A percentile compares a stretch with the other conserved stretches of the same genome.
phyloP scores from a whole-genome alignment of 2,797 vertebrate genomes.

The Mionectes olivaceus region DNA sequence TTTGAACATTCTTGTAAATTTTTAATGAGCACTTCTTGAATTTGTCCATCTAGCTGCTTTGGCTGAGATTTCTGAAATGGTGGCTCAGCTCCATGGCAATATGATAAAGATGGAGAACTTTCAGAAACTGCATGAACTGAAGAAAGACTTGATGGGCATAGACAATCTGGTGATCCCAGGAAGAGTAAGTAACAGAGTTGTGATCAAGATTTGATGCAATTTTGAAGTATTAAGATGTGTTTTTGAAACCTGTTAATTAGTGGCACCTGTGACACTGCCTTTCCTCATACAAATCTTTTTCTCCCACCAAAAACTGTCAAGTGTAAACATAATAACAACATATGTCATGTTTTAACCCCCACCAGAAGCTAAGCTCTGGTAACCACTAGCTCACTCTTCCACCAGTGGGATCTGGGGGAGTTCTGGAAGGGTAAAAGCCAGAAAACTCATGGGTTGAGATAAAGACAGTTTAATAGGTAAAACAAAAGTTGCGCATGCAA shows the following conservation, averaged over 20 bases:
- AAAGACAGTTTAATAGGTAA: neutral
- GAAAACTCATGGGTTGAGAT: rapidly evolving
- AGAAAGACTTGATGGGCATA: conserved; percentile 93
- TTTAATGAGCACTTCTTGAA: neutral
- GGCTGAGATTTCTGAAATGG: conserved; percentile 94
- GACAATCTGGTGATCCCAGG: conserved; percentile 91
- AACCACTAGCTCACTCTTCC: neutral
- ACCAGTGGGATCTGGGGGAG: neutral
- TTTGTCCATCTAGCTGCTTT: conserved; percentile 85
- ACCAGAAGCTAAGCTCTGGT: neutral
- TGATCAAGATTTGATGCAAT: neutral
- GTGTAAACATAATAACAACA: neutral
- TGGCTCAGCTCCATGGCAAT: conserved; percentile 89
- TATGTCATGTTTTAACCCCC: neutral
- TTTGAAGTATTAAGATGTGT: neutral
- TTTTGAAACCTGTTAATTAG: neutral
- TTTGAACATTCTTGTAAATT: neutral
- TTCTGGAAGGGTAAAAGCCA: neutral
- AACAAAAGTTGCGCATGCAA: neutral
- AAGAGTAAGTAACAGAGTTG: conserved; percentile 82
- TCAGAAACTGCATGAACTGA: conserved; percentile 96
- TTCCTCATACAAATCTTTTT: neutral
- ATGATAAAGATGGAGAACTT: conserved; percentile 98
- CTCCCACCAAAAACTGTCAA: neutral
- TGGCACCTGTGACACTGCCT: neutral